Evolutionary conservation across 2,797 vertebrate genomes (phyloP), one percentile per base, ranked within the genome.

Genomic region (Gymnothorax reevesii): DNA sequence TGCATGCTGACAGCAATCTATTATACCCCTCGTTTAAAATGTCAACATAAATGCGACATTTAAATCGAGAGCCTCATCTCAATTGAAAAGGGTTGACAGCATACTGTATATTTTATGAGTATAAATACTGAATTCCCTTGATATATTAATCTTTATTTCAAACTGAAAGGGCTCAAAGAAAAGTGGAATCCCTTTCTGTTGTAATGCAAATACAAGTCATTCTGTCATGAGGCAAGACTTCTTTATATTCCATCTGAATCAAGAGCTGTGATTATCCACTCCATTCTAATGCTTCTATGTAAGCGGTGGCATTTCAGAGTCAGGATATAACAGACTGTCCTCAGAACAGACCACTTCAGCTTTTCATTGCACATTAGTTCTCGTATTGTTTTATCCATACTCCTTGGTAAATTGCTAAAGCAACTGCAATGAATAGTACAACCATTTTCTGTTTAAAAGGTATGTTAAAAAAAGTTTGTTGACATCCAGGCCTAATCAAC

Each of bases 401-500:
- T 17, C 12, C 13, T 75, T 6, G 10, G 73, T 75, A 42, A 42
- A 42, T 42, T 42, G 1, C 73, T 66, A 42, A 49, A 75, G 17
- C 13, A 33, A 15, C 73, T 75, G 33, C 4, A 75, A 75, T 75
- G 33, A 75, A 75, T 27, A 75, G 73, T 12, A 17, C n/a, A 75
- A 75, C 7, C 27, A 12, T 42, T 75, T 75, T 49, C 27, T 75
- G 49, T 17, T 17, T 75, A 17, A 75, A 75, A 49, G 73, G 52
- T 57, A 15, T 22, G 10, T 82, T 82, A 25, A n/a, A 82, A 54
- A 42, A n/a, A 82, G 80, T 4, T 25, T 57, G n/a, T 83, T 59
- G 80, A 83, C 55, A 83, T 59, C 80, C 4, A 83, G 55, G n/a
- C 80, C 80, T 59, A 83, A 15, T 83, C 80, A 83, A n/a, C n/a